Percentiles rank a stretch among this genome's conserved stretches.
phyloP scores from a whole-genome alignment of 1,140 invertebrate genomes.

The Papilio helenus region DNA sequence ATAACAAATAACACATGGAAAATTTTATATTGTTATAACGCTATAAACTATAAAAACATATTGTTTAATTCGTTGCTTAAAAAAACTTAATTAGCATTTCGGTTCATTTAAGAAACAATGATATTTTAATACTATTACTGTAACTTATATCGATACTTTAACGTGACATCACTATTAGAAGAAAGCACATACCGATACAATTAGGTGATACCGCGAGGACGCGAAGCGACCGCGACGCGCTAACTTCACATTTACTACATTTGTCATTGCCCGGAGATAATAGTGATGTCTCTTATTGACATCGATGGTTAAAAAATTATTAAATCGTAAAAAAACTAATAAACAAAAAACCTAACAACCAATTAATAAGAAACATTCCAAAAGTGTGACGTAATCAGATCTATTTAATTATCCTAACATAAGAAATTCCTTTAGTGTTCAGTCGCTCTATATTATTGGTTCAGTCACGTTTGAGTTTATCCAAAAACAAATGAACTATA shows the following conservation, averaged over 20 bases:
- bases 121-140: background rate
- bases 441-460: no score
- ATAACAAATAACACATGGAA: no score
- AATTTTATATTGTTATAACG: no score
- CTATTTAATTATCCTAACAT: no score
- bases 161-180: conserved; percentile 50
- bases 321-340: no score
- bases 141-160: conserved; percentile 45
- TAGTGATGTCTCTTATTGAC: conserved; percentile 37
- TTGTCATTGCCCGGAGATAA: conserved; percentile 62
- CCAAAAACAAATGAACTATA: background rate
- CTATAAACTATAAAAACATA: no score
- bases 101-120: background rate
- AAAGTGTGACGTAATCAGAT: no score
- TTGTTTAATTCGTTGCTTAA: no score
- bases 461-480: background rate
- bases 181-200: conserved; percentile 66
- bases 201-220: conserved; percentile 66
- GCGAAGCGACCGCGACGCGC: conserved; percentile 53
- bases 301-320: background rate
- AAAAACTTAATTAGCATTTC: no score
- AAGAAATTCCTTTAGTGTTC: background rate
- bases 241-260: conserved; percentile 70
- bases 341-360: no score
- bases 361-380: no score